Evolutionary conservation across 1,140 invertebrate genomes (phyloP).

Genomic region (Cotesia glomerata): DNA sequence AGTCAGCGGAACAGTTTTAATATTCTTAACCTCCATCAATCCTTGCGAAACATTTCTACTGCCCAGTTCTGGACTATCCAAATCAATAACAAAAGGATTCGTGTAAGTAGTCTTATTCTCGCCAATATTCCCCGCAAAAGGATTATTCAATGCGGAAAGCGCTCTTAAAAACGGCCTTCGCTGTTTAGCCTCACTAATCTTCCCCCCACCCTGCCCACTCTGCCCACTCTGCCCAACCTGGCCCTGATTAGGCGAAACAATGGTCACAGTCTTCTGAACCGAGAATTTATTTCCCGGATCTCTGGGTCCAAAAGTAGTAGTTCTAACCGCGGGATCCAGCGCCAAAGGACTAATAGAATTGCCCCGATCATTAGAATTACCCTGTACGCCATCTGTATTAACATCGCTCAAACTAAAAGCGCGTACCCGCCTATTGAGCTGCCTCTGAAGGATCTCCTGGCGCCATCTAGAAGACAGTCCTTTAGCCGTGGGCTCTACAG

Average conservation of each 20-base stretch:
- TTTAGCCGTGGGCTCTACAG: constrained; percentile 28
- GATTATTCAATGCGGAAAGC: constrained; percentile 24
- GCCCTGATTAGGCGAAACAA: constrained; percentile 42
- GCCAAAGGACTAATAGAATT: constrained; percentile 48
- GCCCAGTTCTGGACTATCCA: background rate
- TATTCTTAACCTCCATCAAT: constrained; percentile 24
- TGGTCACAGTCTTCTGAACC: constrained; percentile 53
- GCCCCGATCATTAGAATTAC: constrained; percentile 13
- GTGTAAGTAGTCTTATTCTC: background rate
- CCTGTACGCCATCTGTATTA: constrained; percentile 39
- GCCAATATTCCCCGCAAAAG: background rate
- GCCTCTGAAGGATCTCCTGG: constrained; percentile 55
- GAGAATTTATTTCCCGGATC: constrained; percentile 31
- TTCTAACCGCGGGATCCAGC: constrained; percentile 34
- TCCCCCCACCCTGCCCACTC: background rate
- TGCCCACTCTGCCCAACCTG: background rate
- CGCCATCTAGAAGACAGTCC: constrained; percentile 51
- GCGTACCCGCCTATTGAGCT: constrained; percentile 50
- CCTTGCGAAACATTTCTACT: constrained; percentile 18
- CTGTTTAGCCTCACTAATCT: background rate
- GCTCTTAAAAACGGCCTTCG: constrained; percentile 14
- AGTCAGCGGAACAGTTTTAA: constrained; percentile 1
- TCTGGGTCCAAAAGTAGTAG: constrained; percentile 38
- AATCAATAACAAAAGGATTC: constrained; percentile 24
- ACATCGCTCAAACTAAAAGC: constrained; percentile 59